phyloP scores from a whole-genome alignment of 1,140 invertebrate genomes.

The Hylaeus anthracinus region DNA sequence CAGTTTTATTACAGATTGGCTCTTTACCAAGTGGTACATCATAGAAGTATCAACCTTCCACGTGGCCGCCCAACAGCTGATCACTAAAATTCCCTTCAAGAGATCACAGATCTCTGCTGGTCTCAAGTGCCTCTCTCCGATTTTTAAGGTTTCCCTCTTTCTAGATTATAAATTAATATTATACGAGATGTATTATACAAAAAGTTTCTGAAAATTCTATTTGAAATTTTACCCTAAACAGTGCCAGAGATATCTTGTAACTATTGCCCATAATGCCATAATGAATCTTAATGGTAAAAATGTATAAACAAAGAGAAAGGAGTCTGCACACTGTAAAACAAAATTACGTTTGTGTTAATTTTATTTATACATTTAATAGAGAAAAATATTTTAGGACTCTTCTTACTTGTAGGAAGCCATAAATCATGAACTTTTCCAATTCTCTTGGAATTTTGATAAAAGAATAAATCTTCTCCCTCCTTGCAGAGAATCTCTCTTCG shows the following conservation, averaged over 20 bases:
- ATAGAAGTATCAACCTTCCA: slow-evolving; percentile 98
- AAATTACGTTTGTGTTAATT: not conserved
- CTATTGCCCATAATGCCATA: slow-evolving; percentile 90
- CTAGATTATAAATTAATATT: slow-evolving; percentile 53
- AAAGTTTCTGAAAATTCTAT: no score
- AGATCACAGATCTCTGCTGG: slow-evolving; percentile 98
- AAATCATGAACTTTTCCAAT: slow-evolving; percentile 95
- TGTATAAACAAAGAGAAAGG: slow-evolving; percentile 98
- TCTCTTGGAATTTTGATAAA: slow-evolving; percentile 98
- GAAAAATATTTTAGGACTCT: not conserved
- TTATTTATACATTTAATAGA: no score
- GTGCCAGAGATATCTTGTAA: slow-evolving; percentile 86
- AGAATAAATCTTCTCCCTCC: slow-evolving; percentile 97
- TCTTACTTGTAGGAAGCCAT: slow-evolving; percentile 93
- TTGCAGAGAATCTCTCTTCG: slow-evolving; percentile 95
- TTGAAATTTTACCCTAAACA: slow-evolving; percentile 84
- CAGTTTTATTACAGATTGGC: slow-evolving; percentile 98
- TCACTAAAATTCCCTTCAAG: slow-evolving; percentile 94
- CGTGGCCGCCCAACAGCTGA: slow-evolving; percentile 92
- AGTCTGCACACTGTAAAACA: slow-evolving; percentile 93
- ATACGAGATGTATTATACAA: not conserved
- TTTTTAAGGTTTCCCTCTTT: slow-evolving; percentile 58
- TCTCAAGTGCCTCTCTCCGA: slow-evolving; percentile 83
- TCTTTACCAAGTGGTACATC: slow-evolving; percentile 99
- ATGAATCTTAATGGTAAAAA: slow-evolving; percentile 97